Base-by-base conservation (phyloP, 1,140 invertebrate species). In the Drosophila ironensis region DNA sequence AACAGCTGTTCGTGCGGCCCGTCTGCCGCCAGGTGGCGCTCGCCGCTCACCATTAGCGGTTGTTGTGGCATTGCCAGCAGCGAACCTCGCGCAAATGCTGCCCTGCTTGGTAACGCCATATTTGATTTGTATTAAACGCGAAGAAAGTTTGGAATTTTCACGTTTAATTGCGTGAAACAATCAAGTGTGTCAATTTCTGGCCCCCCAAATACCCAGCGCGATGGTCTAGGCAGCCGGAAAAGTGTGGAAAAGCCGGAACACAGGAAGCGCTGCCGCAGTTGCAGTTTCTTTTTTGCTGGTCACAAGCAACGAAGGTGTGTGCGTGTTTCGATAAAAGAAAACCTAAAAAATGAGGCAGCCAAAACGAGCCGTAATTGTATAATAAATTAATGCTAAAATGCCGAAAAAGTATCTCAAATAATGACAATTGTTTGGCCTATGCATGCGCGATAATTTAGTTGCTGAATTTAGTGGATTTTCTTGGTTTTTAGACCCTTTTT, bases 41-140 rank as follows among this genome's bases (percentile, higher is more conserved):
- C 2, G 16, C 27, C 9, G 4, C 33, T 25, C 22, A n/a, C n/a
- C n/a, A n/a, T n/a, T n/a, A n/a, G n/a, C 28, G 44, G 35, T 37
- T 42, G 47, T 37, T 37, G n/a, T n/a, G 52, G 66, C 66, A 72
- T 86, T 84, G 80, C 78, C 78, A 84, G 56, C 5, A 16, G 3
- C 3, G 16, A 61, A 28, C 17, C 3, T 8, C 0, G 6, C 7
- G 6, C 7, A 19, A 59, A 52, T 47, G 47, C 68, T 71, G 47
- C 50, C 45, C 54, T 68, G 33, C 37, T 28, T 53, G 20, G 22
- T 44, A 81, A 72, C 80, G 80, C 80, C 80, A 86, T 86, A 81
- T 81, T 81, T 81, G 40, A 81, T 81, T 59, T 48, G 51, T 56
- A 69, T 47, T 52, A 61, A 57, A 28, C 48, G 12, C 33, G 60